Base-by-base conservation (phyloP, 2,888 invertebrate genomes). In the Rhagonycha fulva region DNA sequence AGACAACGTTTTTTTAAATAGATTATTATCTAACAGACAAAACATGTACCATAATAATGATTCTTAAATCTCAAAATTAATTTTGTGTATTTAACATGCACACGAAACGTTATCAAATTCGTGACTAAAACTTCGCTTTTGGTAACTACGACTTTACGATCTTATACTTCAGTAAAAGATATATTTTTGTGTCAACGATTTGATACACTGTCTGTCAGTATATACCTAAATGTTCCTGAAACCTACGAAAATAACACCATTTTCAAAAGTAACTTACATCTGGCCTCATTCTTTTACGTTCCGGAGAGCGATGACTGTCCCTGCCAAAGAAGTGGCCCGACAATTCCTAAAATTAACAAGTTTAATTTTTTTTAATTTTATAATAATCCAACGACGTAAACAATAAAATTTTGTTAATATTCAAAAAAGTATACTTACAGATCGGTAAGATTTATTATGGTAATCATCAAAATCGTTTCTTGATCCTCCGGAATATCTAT, bases 221-320 rank as follows among this genome's bases (percentile, higher is more conserved):
- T 47, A 47, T 47, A 47, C 47, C 47, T 47, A 47, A 47, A 47
- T 47, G 47, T 47, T 47, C 47, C 47, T 47, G 47, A 47, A 47
- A 47, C n/a, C 47, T 47, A 47, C 47, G 47, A 47, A 47, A 47
- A 47, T n/a, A 47, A 47, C 47, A 47, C n/a, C 12, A 47, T 47
- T 47, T 47, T 12, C 14, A 9, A 32, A 70, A 30, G 14, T 62
- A 73, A 84, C 86, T 82, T 87, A 92, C 92, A 90, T 92, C 92
- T 82, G 90, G 88, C 83, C 92, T 90, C 87, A 91, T 89, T 85
- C 92, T 88, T 86, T 92, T 92, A 75, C 92, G 89, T 68, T 92
- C 92, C 68, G 92, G 92, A 72, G 92, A 92, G 79, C 91, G 89
- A 78, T 91, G 88, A 77, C 89, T 87, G 80, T 89, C 89, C 85